Conservation (phyloP, 2,888 invertebrate genomes). For the Argyresthia albistria region DNA sequence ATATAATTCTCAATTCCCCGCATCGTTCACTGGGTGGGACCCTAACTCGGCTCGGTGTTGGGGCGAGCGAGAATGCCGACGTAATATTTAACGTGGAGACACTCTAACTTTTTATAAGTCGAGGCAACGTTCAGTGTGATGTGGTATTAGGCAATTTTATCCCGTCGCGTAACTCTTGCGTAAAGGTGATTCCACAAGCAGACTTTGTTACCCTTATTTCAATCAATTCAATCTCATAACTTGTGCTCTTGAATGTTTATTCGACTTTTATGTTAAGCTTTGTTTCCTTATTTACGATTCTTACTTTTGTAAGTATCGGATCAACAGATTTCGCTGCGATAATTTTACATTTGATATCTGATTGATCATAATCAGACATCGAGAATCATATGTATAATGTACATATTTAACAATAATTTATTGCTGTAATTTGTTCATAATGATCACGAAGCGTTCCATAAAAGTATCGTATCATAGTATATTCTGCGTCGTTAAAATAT, state of each 20-base stretch:
- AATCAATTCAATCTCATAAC: background rate
- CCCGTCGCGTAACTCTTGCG: background rate
- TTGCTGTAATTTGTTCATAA: background rate
- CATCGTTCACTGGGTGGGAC: constrained; percentile 30
- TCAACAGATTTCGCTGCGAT: too few species aligned
- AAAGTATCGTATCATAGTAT: background rate
- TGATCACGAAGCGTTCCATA: background rate
- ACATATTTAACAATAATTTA: too few species aligned
- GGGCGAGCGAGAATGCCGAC: constrained; percentile 21
- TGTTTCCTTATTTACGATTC: too few species aligned
- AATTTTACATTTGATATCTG: too few species aligned
- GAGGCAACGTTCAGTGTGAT: constrained; percentile 24
- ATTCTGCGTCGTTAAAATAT: background rate
- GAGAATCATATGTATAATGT: too few species aligned
- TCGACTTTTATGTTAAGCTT: too few species aligned
- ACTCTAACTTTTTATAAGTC: constrained; percentile 42
- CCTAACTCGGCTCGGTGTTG: constrained; percentile 21
- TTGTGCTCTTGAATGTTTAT: too few species aligned
- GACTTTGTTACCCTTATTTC: background rate
- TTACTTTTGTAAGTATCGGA: too few species aligned
- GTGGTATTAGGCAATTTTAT: constrained; percentile 20
- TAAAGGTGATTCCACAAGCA: background rate
- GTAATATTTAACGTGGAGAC: constrained; percentile 24
- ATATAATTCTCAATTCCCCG: background rate
- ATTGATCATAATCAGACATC: background rate